Percentiles rank a stretch among this genome's conserved stretches.
Conservation (phyloP, 2,113 vertebrate genomes). For the Colius striatus region DNA sequence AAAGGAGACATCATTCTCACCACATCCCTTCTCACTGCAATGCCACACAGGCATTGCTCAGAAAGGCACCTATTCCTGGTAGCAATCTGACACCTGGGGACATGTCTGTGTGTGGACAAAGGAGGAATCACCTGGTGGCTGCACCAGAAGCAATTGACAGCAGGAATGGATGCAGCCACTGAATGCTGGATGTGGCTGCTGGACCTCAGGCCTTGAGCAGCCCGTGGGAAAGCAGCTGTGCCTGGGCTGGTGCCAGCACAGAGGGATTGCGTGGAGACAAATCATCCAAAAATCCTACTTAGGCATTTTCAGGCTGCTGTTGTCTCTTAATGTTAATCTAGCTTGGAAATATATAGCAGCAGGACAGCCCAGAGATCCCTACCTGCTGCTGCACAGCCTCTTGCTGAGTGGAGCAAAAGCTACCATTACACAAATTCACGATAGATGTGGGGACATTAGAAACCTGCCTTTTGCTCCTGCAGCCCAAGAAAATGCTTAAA, state of each 20-base stretch:
- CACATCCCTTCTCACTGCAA: background rate
- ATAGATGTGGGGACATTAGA: background rate
- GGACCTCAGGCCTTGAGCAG: rapidly evolving
- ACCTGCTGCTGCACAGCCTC: rapidly evolving
- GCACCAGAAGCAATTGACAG: rapidly evolving
- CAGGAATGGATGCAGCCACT: background rate
- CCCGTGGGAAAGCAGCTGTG: background rate
- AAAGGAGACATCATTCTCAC: background rate
- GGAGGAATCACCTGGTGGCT: background rate
- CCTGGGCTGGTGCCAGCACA: rapidly evolving
- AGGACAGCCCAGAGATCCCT: background rate
- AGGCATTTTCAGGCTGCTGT: background rate
- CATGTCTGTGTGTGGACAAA: background rate
- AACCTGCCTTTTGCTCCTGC: background rate
- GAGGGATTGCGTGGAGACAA: background rate
- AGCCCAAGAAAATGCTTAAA: background rate
- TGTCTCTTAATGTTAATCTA: rapidly evolving
- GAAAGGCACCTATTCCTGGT: background rate
- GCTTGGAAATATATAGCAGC: background rate
- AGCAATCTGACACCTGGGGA: rapidly evolving
- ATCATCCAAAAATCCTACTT: background rate
- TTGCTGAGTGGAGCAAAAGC: background rate
- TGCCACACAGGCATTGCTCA: rapidly evolving
- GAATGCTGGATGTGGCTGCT: background rate
- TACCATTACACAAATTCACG: background rate